Evolutionary conservation across 1,140 invertebrate genomes (phyloP).

Genomic region (Dryas iulia): DNA sequence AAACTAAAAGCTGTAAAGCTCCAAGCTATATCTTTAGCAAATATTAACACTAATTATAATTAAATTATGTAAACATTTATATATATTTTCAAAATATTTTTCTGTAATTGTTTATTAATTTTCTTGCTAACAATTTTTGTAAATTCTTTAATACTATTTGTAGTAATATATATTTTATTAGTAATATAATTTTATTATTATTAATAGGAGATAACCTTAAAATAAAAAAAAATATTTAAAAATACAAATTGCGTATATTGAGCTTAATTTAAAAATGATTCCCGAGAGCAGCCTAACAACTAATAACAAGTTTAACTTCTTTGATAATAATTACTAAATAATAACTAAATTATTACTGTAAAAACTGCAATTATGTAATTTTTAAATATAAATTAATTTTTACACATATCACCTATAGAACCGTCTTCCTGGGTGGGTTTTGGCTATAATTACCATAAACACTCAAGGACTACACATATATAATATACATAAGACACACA

Average conservation of each 20-base stretch:
- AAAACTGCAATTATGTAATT: not conserved
- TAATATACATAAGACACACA: slow-evolving; percentile 20
- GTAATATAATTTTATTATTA: not conserved
- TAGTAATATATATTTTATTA: not conserved
- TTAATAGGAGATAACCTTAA: too few species aligned
- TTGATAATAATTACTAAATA: not conserved
- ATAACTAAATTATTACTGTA: not conserved
- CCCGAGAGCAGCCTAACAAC: not conserved
- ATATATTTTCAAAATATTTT: not conserved
- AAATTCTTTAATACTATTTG: not conserved
- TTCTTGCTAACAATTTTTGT: too few species aligned
- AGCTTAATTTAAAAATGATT: not conserved
- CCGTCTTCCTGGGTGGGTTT: not conserved
- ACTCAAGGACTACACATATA: not conserved
- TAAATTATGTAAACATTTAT: not conserved
- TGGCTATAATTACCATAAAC: slow-evolving; percentile 27
- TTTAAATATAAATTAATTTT: not conserved
- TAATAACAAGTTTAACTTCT: too few species aligned
- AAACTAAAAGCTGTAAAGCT: not conserved
- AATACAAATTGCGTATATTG: not conserved
- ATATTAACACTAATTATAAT: not conserved
- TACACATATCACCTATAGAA: not conserved
- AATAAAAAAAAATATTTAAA: too few species aligned
- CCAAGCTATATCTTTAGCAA: not conserved
- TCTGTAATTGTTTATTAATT: not conserved